Evolutionary conservation across 2,113 vertebrate genomes (phyloP).

Genomic region (Plecotus auritus): DNA sequence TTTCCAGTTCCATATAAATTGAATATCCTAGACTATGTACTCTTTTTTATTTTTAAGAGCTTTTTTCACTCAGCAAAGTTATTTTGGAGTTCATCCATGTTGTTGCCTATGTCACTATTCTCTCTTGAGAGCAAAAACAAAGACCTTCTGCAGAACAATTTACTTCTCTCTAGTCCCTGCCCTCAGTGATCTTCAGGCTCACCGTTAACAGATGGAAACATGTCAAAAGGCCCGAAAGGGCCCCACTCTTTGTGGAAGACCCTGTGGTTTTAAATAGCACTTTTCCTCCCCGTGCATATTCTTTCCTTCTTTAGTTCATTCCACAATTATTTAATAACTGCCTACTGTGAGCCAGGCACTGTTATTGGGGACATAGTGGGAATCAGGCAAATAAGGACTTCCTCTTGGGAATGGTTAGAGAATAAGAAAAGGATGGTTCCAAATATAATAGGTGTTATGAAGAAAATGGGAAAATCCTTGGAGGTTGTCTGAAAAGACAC

Average conservation of each 20-base stretch:
- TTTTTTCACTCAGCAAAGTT: neutral
- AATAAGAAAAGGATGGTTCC: neutral
- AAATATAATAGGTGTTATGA: neutral
- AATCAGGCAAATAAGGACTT: neutral
- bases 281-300: neutral
- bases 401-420: neutral
- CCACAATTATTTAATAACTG: neutral
- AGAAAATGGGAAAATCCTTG: neutral
- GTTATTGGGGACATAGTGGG: neutral
- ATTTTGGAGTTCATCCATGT: accelerated
- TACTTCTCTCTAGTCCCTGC: neutral
- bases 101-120: neutral
- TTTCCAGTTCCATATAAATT: neutral
- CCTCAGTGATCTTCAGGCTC: neutral
- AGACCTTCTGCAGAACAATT: neutral
- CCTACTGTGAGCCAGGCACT: neutral
- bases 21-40: accelerated
- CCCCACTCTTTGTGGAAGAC: neutral
- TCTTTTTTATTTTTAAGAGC: neutral
- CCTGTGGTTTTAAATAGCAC: neutral
- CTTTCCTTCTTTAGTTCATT: neutral
- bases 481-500: neutral
- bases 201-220: neutral
- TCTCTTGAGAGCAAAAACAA: neutral
- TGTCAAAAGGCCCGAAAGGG: neutral